Conservation (phyloP, 2,797 vertebrate genomes). For the Hafferia zeledoni region DNA sequence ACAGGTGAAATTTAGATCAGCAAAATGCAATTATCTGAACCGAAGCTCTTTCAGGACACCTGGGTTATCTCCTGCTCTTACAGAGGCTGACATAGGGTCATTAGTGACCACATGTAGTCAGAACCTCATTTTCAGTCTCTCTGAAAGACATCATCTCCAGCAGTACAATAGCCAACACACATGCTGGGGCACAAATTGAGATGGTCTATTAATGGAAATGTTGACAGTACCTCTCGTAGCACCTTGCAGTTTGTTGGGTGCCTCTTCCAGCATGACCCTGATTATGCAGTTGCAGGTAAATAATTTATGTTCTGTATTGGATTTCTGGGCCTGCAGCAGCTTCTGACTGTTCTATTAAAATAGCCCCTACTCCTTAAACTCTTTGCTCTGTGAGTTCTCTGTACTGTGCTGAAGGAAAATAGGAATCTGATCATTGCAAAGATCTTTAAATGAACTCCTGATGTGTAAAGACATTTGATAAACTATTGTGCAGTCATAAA, state of each 20-base stretch:
- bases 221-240: background rate
- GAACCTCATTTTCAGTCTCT: constrained; percentile 31
- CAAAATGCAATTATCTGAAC: constrained; percentile 2
- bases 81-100: background rate
- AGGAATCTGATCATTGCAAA: background rate
- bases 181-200: constrained; percentile 34
- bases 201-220: background rate
- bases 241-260: constrained; percentile 19
- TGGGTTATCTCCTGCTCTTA: background rate
- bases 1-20: background rate
- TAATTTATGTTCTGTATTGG: background rate
- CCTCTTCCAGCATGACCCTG: background rate
- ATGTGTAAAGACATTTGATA: background rate
- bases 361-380: background rate
- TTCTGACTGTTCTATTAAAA: background rate
- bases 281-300: constrained; percentile 15
- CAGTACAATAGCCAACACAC: background rate
- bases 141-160: constrained; percentile 8
- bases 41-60: background rate
- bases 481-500: background rate
- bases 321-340: background rate
- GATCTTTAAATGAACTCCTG: background rate
- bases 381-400: background rate
- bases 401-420: background rate
- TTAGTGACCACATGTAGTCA: constrained; percentile 11